phyloP scores from a whole-genome alignment of 2,113 vertebrate species.

The Forbesichthys papilliferus region DNA sequence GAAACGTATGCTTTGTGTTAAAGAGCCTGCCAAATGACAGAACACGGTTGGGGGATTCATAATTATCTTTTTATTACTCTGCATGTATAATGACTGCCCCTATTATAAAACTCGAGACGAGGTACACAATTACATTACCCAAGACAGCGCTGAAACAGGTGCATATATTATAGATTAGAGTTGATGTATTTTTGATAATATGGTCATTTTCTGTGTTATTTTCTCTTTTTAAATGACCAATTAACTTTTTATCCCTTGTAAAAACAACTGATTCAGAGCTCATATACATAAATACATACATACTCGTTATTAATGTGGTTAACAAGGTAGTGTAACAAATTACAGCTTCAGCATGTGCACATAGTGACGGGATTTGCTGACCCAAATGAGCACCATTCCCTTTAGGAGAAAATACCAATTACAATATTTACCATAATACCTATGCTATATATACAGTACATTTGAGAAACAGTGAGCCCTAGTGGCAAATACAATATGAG shows the following conservation, averaged over 20 bases:
- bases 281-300: background rate
- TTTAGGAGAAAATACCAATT: constrained; percentile 15
- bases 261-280: constrained; percentile 14
- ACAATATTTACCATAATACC: constrained; percentile 33
- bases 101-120: constrained; percentile 69
- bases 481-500: constrained; percentile 43
- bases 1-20: constrained; percentile 76
- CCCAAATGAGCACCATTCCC: constrained; percentile 21
- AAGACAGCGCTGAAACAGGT: constrained; percentile 52
- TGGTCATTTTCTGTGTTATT: constrained; percentile 32
- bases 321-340: background rate
- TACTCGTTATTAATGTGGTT: constrained; percentile 19
- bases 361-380: background rate
- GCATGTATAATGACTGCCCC: constrained; percentile 74
- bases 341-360: background rate
- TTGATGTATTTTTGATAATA: constrained; percentile 50
- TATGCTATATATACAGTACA: constrained; percentile 39
- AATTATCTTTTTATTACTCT: constrained; percentile 76
- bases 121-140: constrained; percentile 64
- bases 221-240: constrained; percentile 23
- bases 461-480: constrained; percentile 42
- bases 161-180: constrained; percentile 47
- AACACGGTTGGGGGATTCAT: constrained; percentile 71
- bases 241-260: background rate
- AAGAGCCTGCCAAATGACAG: constrained; percentile 75